These are phyloP conservation scores for Gymnocephalus cernua DNA, from an alignment of 2,113 vertebrate species.

Conservation along the genomic window DNA sequence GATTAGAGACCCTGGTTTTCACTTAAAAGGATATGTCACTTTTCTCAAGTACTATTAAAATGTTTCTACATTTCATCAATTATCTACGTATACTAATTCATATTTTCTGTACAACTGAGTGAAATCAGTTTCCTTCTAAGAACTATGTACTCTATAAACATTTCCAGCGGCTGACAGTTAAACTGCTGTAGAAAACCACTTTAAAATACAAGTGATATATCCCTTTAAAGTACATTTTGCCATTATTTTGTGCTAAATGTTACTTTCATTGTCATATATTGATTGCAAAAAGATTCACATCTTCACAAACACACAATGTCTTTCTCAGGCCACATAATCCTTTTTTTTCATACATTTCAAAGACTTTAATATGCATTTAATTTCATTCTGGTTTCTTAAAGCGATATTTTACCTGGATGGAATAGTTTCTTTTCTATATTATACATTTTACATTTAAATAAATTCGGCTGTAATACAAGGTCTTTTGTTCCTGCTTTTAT, in stretches of 20 bases:
- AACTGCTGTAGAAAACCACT: neutral
- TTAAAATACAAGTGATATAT: constrained; percentile 29
- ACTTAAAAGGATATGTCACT: constrained; percentile 39
- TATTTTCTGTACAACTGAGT: too few species aligned
- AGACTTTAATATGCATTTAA: neutral
- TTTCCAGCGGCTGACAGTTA: neutral
- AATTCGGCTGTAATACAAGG: neutral
- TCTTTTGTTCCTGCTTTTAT: constrained; percentile 7
- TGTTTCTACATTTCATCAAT: neutral
- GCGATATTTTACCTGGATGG: constrained; percentile 30
- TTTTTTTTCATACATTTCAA: constrained; percentile 42
- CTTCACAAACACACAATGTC: constrained; percentile 28
- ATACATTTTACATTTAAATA: neutral
- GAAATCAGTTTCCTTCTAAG: neutral
- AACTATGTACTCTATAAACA: neutral
- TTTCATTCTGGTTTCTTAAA: constrained; percentile 30
- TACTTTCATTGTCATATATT: constrained; percentile 41
- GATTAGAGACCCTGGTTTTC: constrained; percentile 23
- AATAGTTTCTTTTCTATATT: neutral
- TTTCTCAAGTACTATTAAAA: constrained; percentile 15
- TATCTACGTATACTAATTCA: neutral
- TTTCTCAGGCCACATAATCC: constrained; percentile 21
- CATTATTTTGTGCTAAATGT: constrained; percentile 27
- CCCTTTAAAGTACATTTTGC: constrained; percentile 10
- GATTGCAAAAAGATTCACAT: constrained; percentile 27